Conservation (phyloP, 2,797 vertebrate genomes). For the Pteronotus mesoamericanus region DNA sequence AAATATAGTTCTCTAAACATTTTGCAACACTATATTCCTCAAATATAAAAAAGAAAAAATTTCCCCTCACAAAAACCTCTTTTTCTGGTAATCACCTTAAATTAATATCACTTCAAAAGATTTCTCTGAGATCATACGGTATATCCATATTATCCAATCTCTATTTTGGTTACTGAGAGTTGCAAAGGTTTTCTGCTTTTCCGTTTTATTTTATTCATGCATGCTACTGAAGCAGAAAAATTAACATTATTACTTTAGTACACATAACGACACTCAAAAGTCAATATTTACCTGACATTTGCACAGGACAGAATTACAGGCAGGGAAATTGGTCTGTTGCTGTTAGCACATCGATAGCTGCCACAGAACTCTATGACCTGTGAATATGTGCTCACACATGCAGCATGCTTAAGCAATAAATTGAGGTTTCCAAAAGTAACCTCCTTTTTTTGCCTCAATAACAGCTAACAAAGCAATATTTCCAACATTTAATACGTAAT, state of each 20-base stretch:
- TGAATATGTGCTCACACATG: not conserved
- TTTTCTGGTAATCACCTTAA: not conserved
- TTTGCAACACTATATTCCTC: not conserved
- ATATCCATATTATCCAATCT: not conserved
- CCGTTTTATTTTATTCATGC: conserved; percentile 8
- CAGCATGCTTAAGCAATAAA: not conserved
- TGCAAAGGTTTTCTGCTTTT: not conserved
- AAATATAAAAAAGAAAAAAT: not conserved
- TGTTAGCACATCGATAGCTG: not conserved
- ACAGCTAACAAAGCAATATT: not conserved
- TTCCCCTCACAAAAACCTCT: not conserved
- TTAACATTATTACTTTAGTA: not conserved
- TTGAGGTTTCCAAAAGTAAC: not conserved
- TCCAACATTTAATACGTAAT: conserved; percentile 11
- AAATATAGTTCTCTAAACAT: not conserved
- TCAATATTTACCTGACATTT: not conserved
- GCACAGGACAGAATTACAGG: not conserved
- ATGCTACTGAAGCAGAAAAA: conserved; percentile 24
- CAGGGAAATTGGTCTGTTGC: not conserved
- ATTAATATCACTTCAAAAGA: not conserved
- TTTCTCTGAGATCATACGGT: not conserved
- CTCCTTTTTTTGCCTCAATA: not conserved
- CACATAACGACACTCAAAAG: not conserved
- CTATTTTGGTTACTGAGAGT: not conserved
- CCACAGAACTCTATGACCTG: not conserved